Evolutionary conservation across 1,140 invertebrate species (phyloP).

Genomic region (Lucilia cuprina): DNA sequence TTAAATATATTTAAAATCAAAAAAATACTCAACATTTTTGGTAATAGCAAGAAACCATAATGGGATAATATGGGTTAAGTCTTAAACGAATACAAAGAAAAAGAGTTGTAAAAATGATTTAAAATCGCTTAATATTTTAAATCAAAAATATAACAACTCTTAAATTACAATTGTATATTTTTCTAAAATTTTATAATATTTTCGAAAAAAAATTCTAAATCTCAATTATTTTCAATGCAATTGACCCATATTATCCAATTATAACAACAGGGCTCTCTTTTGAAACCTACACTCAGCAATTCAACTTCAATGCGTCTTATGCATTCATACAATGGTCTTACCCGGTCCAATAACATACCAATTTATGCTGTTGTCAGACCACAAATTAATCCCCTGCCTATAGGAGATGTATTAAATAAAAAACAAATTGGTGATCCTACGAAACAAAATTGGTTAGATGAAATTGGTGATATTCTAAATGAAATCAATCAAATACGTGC

Average conservation of each 20-base stretch:
- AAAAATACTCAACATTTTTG: background rate
- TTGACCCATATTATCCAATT: slow-evolving; percentile 61
- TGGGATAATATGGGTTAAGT: slow-evolving; percentile 61
- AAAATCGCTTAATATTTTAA: slow-evolving; percentile 23
- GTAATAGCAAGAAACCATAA: slow-evolving; percentile 40
- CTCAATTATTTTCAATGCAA: slow-evolving; percentile 4
- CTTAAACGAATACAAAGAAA: background rate
- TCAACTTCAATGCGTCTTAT: slow-evolving; percentile 13
- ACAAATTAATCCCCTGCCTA: slow-evolving; percentile 33
- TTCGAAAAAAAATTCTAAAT: background rate
- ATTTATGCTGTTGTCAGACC: slow-evolving; percentile 25
- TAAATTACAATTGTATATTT: background rate
- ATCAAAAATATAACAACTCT: background rate
- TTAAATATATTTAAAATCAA: background rate
- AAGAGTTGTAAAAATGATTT: slow-evolving; percentile 29
- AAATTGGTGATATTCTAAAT: slow-evolving; percentile 52
- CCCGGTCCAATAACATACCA: background rate
- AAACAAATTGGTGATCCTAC: slow-evolving; percentile 51
- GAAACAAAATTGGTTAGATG: slow-evolving; percentile 47
- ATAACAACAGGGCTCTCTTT: slow-evolving; percentile 49
- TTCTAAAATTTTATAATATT: background rate
- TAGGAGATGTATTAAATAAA: slow-evolving; percentile 48
- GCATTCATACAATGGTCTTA: background rate
- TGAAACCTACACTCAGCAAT: slow-evolving; percentile 34
- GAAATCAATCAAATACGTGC: slow-evolving; percentile 36